These are phyloP conservation scores for Pygoscelis antarcticus DNA, from an alignment of 2,113 vertebrate genomes.

Conservation along the genomic window DNA sequence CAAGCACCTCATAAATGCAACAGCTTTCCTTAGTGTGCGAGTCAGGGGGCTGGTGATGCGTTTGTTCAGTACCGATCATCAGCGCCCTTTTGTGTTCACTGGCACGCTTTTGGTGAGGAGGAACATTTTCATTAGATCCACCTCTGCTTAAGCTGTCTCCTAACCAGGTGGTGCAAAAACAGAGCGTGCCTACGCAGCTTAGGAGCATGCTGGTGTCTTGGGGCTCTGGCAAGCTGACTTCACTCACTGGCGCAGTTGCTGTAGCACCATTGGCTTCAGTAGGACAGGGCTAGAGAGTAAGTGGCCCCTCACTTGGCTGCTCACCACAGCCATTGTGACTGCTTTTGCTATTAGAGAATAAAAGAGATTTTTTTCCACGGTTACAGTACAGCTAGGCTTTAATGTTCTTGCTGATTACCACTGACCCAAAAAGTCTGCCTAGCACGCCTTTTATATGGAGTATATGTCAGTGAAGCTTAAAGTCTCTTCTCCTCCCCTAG, in stretches of 20 bases:
- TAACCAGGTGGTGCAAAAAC: background rate
- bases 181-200: accelerated
- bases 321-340: conserved; percentile 7
- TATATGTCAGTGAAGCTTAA: conserved; percentile 65
- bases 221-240: background rate
- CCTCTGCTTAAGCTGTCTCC: background rate
- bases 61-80: background rate
- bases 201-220: background rate
- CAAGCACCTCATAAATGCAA: background rate
- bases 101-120: background rate
- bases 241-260: background rate
- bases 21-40: background rate
- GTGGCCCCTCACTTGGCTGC: conserved; percentile 28
- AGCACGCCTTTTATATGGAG: conserved; percentile 58
- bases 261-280: background rate
- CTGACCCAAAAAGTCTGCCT: conserved; percentile 70
- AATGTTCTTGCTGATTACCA: conserved; percentile 66
- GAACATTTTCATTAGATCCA: background rate
- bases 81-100: background rate
- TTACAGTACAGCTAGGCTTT: conserved; percentile 53
- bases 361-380: conserved; percentile 29
- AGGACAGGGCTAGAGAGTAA: background rate
- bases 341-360: conserved; percentile 43
- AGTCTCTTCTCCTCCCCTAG: conserved; percentile 63
- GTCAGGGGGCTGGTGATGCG: accelerated